A percentile compares a stretch with the other conserved stretches of the same genome.
Conservation (phyloP, 2,888 invertebrate genomes). For the Drosophila diplacantha region DNA sequence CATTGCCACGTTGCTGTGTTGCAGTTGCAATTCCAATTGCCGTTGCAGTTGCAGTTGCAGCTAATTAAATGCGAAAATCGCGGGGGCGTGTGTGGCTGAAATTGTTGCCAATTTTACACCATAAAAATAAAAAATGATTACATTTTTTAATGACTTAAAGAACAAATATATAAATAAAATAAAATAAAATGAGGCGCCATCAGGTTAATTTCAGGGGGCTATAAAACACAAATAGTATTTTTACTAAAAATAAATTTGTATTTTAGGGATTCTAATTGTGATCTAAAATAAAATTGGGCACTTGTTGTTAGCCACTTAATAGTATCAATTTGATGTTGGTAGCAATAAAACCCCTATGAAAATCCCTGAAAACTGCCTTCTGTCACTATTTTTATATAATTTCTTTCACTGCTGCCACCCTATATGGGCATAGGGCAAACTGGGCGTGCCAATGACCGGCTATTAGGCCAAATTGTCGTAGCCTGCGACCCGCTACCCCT, state of each 20-base stretch:
- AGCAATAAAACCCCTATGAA: no score
- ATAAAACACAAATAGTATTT: background rate
- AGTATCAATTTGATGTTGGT: no score
- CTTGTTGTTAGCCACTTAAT: no score
- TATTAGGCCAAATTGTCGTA: slow-evolving; percentile 5
- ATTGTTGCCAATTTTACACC: slow-evolving; percentile 43
- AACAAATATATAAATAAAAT: background rate
- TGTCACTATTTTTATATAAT: background rate
- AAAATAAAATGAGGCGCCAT: background rate
- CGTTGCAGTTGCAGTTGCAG: slow-evolving; percentile 42
- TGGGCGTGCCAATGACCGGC: background rate
- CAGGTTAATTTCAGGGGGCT: background rate
- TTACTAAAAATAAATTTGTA: background rate
- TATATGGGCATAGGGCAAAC: background rate
- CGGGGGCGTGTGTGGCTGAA: slow-evolving; percentile 20
- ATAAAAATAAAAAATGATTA: background rate
- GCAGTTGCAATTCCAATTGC: slow-evolving; percentile 39
- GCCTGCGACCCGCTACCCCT: background rate
- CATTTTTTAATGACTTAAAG: background rate
- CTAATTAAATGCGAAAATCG: slow-evolving; percentile 67
- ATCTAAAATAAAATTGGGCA: no score
- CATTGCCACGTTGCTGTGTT: slow-evolving; percentile 8
- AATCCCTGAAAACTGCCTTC: background rate
- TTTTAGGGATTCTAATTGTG: background rate
- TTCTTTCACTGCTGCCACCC: background rate